Evolutionary conservation across 23 tunicate species (phyloP), one percentile per base, ranked within the genome.

Genomic region (Trididemnum clinides): DNA sequence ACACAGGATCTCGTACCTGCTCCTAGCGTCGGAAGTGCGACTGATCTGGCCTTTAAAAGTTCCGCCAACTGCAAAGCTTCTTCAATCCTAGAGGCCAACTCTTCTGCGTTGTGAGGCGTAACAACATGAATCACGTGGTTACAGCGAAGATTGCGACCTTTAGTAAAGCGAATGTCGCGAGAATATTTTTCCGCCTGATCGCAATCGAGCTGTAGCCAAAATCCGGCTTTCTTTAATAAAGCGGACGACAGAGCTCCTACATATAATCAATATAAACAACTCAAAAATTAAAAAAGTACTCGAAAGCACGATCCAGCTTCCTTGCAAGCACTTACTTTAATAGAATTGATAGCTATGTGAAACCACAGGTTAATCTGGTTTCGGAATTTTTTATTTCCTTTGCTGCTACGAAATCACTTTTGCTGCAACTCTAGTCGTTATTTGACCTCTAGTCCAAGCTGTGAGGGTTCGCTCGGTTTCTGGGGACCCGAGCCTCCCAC

Each of bases 1-100:
- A n/a, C n/a, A n/a, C n/a, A n/a, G n/a, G n/a, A n/a, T n/a, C 20
- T n/a, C 25, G 5, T 59, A 86, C 90, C 90, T 58, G 90, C 90
- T 12, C 90, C 90, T 6, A 86, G 39, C 0, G 90, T 86, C 22
- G 90, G 84, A 1, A 86, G 15, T 22, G 90, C 77, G 21, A 86
- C 90, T 18, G 90, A 86, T 15, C 34, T 27, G 27, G 78, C 90
- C 49, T 44, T 64, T 25, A 86, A 64, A 31, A 86, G 31, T 12
- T 86, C 90, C 15, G 90, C 90, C 39, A n/a, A 33, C 6, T 86
- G 78, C 84, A 86, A 33, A 25, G 84, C 84, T 6, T 77, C 77
- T 49, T 86, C 78, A 12, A 86, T 26, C 54, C 64, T n/a, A 20
- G 26, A 28, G 0, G 77, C 39, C 30, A 86, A 32, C 28, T 64